Conservation (phyloP, 2,113 vertebrate species). For the Heteronetta atricapilla region DNA sequence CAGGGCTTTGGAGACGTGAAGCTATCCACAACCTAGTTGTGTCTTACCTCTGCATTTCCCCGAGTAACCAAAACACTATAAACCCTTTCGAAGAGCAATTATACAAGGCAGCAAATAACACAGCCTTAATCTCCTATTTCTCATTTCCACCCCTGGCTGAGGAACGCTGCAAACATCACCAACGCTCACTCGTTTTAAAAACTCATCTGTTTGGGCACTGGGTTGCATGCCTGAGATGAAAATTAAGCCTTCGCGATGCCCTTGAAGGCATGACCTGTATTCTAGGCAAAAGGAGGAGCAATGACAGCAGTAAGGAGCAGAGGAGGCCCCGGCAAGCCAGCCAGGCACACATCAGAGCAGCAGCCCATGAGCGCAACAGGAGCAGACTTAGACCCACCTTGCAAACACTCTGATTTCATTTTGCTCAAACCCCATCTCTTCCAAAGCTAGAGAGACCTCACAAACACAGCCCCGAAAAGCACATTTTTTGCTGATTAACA, state of each 20-base stretch:
- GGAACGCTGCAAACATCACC: neutral
- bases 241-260: neutral
- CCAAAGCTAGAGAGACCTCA: neutral
- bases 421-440: neutral
- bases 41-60: slow-evolving; percentile 13
- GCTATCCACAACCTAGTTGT: neutral
- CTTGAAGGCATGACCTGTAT: rapidly evolving
- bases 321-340: rapidly evolving
- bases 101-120: neutral
- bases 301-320: neutral
- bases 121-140: neutral
- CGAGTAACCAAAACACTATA: neutral
- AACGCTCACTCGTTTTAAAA: neutral
- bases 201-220: too few species aligned
- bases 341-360: rapidly evolving
- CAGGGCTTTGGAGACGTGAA: slow-evolving; percentile 59
- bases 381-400: rapidly evolving
- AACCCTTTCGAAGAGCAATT: neutral
- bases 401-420: neutral
- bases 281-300: neutral
- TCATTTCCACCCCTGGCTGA: neutral
- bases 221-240: neutral
- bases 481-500: neutral
- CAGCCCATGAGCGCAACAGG: rapidly evolving
- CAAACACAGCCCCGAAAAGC: neutral